These are phyloP conservation scores for Lapara coniferarum DNA, from an alignment of 2,888 invertebrate genomes.

Conservation along the genomic window DNA sequence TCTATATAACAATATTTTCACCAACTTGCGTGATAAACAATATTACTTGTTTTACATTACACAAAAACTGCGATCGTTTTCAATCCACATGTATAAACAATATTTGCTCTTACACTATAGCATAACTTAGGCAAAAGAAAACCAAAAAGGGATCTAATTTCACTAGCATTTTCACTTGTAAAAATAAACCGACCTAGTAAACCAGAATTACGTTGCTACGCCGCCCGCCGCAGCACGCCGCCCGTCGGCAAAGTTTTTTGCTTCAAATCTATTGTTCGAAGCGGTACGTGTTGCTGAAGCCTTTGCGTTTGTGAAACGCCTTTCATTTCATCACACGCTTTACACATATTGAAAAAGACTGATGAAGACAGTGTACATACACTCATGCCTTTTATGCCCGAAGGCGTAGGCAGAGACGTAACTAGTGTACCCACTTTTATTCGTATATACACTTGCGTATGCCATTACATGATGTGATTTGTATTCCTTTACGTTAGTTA, in stretches of 20 bases:
- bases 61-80: neutral
- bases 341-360: too few relatives aligned
- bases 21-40: too few relatives aligned
- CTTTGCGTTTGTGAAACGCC: neutral
- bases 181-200: constrained; percentile 74
- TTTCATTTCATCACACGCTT: neutral
- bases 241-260: constrained; percentile 58
- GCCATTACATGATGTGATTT: too few relatives aligned
- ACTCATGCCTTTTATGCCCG: too few relatives aligned
- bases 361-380: too few relatives aligned
- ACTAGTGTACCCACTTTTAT: too few relatives aligned
- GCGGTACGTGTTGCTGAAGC: constrained; percentile 1
- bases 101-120: neutral
- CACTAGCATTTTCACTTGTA: constrained; percentile 65
- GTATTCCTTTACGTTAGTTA: too few relatives aligned
- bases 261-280: constrained; percentile 35
- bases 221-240: constrained; percentile 55
- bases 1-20: neutral
- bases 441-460: too few relatives aligned
- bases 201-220: constrained; percentile 60
- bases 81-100: neutral
- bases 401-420: too few relatives aligned
- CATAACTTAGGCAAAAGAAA: constrained; percentile 33
- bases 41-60: too few relatives aligned
- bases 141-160: constrained; percentile 65